Percentiles rank a stretch among this genome's conserved stretches.
phyloP scores from a whole-genome alignment of 2,888 invertebrate species.

The Tromatobia lineatoria region DNA sequence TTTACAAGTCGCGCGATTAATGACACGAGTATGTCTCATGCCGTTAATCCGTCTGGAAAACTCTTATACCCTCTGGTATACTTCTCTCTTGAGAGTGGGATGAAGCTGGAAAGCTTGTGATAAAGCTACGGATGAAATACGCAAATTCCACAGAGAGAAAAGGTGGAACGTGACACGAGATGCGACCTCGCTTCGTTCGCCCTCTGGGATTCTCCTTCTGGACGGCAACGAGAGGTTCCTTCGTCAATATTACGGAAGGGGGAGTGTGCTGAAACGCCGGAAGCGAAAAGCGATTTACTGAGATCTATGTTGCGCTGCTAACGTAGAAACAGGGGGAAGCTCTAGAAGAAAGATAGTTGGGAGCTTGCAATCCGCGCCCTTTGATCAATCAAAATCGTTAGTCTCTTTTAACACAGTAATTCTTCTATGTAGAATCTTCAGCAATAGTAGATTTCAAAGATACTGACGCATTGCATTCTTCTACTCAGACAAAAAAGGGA shows the following conservation, averaged over 20 bases:
- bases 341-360: background rate
- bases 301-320: conserved; percentile 21
- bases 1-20: background rate
- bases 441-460: background rate
- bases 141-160: conserved; percentile 14
- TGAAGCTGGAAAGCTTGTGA: background rate
- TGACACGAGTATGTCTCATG: background rate
- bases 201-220: conserved; percentile 21
- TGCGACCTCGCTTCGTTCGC: conserved; percentile 20
- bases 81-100: background rate
- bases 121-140: conserved; percentile 22
- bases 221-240: conserved; percentile 58
- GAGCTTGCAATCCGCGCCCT: conserved; percentile 27
- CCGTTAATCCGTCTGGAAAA: conserved; percentile 39
- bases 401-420: conserved; percentile 16
- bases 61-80: background rate
- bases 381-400: conserved; percentile 62
- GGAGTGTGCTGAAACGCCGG: conserved; percentile 44
- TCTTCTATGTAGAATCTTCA: background rate
- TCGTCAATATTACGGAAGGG: conserved; percentile 50
- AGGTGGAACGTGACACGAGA: conserved; percentile 21
- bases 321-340: conserved; percentile 46
- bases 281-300: conserved; percentile 41
- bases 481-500: background rate
- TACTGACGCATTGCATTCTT: background rate